Conservation (phyloP, 2,113 vertebrate species). For the Lophotis ruficrista region DNA sequence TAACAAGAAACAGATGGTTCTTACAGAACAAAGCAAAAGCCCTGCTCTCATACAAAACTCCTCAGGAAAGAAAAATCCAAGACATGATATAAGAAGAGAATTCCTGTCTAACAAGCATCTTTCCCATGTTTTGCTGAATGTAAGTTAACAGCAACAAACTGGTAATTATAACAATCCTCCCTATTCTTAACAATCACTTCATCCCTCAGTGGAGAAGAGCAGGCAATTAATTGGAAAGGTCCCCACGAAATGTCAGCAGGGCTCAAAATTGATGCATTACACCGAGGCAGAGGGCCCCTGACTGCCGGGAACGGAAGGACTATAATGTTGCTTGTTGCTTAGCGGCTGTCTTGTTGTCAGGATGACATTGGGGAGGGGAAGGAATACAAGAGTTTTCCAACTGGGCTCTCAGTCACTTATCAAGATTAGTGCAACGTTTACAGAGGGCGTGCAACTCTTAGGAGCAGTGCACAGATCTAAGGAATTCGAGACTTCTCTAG, state of each 20-base stretch:
- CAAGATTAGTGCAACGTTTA: neutral
- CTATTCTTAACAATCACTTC: neutral
- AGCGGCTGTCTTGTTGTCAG: constrained; percentile 11
- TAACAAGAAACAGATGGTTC: constrained; percentile 57
- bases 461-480: neutral
- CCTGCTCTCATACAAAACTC: neutral
- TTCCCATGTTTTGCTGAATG: neutral
- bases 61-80: neutral
- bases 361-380: neutral
- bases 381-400: constrained; percentile 1
- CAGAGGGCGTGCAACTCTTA: neutral
- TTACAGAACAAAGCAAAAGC: neutral
- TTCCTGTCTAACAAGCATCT: neutral
- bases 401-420: neutral
- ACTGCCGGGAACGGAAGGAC: neutral
- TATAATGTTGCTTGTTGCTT: constrained; percentile 26
- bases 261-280: neutral
- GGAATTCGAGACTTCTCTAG: neutral
- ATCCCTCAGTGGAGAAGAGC: neutral
- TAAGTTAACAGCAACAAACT: neutral
- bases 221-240: constrained; percentile 9
- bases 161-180: neutral
- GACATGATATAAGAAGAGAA: neutral
- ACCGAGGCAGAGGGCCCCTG: constrained; percentile 13
- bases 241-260: neutral